Evolutionary conservation across 2,113 vertebrate species (phyloP).

Genomic region (Alaudala cheleensis): DNA sequence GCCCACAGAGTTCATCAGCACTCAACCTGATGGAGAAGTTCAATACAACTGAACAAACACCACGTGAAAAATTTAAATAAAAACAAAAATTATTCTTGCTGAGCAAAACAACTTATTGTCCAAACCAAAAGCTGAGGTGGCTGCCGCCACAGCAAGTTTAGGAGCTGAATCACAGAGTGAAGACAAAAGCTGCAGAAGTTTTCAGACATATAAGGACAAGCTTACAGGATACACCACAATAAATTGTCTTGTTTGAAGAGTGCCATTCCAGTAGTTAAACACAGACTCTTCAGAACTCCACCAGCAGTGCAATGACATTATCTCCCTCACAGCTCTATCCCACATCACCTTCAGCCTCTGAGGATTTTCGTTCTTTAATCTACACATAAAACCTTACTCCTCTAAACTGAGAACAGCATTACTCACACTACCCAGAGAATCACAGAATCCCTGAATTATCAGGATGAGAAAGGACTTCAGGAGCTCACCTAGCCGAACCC

Average conservation of each 20-base stretch:
- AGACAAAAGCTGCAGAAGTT: not conserved
- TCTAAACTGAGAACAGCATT: not conserved
- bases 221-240: not conserved
- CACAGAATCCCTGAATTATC: not conserved
- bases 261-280: not conserved
- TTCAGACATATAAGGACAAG: not conserved
- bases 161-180: not conserved
- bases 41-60: not conserved
- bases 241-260: not conserved
- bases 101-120: not conserved
- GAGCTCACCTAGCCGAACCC: rapidly evolving
- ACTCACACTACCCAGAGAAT: not conserved
- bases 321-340: not conserved
- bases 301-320: rapidly evolving
- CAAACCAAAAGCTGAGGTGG: not conserved
- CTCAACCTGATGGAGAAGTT: not conserved
- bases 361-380: not conserved
- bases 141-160: not conserved
- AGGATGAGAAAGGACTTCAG: not conserved
- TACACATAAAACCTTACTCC: not conserved
- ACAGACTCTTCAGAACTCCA: not conserved
- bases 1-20: not conserved
- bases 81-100: not conserved
- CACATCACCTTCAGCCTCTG: not conserved
- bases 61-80: not conserved